Evolutionary conservation across 2,888 invertebrate species (phyloP), one percentile per base, ranked within the genome.

Genomic region (Spisula subtruncata): DNA sequence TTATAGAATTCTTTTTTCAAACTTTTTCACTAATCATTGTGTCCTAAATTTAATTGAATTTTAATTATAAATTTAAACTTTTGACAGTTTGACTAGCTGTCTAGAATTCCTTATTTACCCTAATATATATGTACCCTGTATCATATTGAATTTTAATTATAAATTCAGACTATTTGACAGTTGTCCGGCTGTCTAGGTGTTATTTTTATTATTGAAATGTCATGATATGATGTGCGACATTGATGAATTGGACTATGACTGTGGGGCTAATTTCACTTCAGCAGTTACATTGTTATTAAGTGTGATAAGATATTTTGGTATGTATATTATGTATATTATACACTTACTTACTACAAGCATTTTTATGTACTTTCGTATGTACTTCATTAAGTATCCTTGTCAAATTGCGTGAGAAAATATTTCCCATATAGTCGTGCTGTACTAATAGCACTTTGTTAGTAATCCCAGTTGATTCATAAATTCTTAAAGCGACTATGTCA

Each of bases 181-280:
- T 75, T 32, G 32, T 75, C 14, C 35, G 32, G 75, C n/a, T 25
- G 60, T 25, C 25, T 6, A n/a, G 75, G 75, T 75, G 75, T 75
- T 75, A 75, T 32, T 75, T 35, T 60, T 83, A 54, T 60, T 85
- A 85, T 85, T 85, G 85, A 80, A 51, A 85, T 80, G 85, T 80
- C 85, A 56, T 48, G 35, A 35, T n/a, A 29, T 10, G 54, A 56
- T 2, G 29, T 41, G 46, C 20, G 87, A 88, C 87, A 88, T 83
- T 88, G 87, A 88, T 83, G 80, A 81, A 88, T 88, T 41, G 41
- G 35, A 32, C 25, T n/a, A 60, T 83, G 80, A 79, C 87, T 83
- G 25, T 46, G 41, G n/a, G 87, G 87, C 83, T 35, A 80, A 80
- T 46, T 54, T 46, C 51, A 35, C 54, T 32, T 54, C 82, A 54